Base-by-base conservation (phyloP, 2,797 vertebrate genomes). In the Xenops minutus region DNA sequence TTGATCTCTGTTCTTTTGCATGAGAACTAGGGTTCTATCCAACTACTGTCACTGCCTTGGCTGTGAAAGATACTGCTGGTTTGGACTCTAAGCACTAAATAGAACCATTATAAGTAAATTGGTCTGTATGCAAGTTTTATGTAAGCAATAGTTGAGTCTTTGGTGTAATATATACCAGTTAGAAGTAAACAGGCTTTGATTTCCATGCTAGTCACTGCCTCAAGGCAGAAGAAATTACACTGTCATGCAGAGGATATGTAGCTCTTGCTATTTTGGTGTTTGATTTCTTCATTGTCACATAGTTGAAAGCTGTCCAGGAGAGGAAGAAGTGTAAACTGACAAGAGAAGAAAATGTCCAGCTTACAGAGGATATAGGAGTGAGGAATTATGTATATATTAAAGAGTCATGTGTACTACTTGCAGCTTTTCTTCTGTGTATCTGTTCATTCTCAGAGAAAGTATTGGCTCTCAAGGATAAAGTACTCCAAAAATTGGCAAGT, bases 171-270 rank as follows among this genome's bases (percentile, higher is more conserved):
- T 98, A 98, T 98, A 98, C 98, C 97, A 98, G 97, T 98, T 99
- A 98, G 98, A 98, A 99, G 98, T 98, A 99, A 99, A 99, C 98
- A 99, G 98, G 98, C 98, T 99, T 98, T 99, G 98, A 99, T 98
- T 99, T 98, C 98, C 96, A 94, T 94, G 97, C 97, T 98, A 99
- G 99, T 99, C 99, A 98, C 98, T 97, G 99, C 99, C 97, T 98
- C 96, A 97, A 98, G 99, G 98, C 98, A 98, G 97, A 98, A 98
- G 98, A 99, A 99, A 99, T 99, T 99, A 99, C 98, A 98, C 98
- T 99, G 99, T 99, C 98, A 98, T 98, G 97, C 96, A 97, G 98
- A 98, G 99, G 98, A 99, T 99, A 98, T 98, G 98, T 98, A 98
- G 98, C 97, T 98, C 98, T 98, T 98, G 97, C 98, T 98, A 98